phyloP scores from a whole-genome alignment of 1,140 invertebrate genomes.

The Stegodyphus mimosarum region DNA sequence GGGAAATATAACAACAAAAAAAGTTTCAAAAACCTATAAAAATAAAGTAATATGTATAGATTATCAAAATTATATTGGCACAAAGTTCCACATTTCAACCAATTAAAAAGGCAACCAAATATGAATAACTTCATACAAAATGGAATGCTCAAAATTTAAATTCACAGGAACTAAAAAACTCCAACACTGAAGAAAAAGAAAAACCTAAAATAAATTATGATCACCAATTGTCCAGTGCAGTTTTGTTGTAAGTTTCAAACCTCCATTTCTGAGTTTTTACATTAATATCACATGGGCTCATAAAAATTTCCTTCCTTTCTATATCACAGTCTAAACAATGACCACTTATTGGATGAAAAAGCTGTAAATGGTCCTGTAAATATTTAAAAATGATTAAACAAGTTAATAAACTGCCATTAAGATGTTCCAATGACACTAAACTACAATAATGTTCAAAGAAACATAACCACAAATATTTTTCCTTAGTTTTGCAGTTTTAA shows the following conservation, averaged over 20 bases:
- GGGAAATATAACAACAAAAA: too few species aligned
- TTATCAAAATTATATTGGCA: too few species aligned
- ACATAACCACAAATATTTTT: too few species aligned
- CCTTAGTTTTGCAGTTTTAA: too few species aligned
- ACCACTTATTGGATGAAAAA: conserved; percentile 76
- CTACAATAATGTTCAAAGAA: too few species aligned
- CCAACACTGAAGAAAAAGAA: neutral
- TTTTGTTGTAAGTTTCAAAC: conserved; percentile 78
- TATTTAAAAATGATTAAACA: neutral
- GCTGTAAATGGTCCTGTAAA: conserved; percentile 76
- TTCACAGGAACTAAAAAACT: neutral
- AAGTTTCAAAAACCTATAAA: too few species aligned
- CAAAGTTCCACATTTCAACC: too few species aligned
- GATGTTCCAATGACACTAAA: too few species aligned
- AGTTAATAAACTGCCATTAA: neutral
- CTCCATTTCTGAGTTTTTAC: conserved; percentile 82
- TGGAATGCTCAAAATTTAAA: conserved; percentile 24
- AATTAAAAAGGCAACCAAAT: neutral
- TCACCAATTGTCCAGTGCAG: conserved; percentile 74
- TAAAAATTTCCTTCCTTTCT: conserved; percentile 77
- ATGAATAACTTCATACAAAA: neutral
- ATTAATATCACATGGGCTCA: conserved; percentile 77
- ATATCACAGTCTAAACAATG: conserved; percentile 84
- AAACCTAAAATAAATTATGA: neutral
- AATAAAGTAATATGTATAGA: too few species aligned